These are phyloP conservation scores for Drosophila tristis DNA, from an alignment of 1,140 invertebrate species.

Conservation along the genomic window DNA sequence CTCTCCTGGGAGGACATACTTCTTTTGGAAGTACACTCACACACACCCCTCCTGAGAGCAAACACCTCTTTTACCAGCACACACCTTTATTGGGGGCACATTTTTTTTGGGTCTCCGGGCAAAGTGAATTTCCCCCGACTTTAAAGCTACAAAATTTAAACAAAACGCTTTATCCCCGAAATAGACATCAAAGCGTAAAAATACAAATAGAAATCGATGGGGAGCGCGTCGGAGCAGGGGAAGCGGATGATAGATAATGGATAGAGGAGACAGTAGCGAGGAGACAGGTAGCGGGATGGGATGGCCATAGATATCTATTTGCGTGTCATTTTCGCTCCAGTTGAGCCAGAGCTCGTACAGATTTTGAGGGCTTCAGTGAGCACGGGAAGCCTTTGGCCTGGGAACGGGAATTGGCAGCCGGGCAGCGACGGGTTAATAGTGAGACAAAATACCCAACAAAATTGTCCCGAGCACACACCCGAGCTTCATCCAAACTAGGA, in stretches of 20 bases:
- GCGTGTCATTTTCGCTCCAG: slow-evolving; percentile 66
- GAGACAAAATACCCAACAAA: slow-evolving; percentile 61
- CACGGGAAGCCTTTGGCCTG: slow-evolving; percentile 11
- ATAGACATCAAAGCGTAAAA: slow-evolving; percentile 77
- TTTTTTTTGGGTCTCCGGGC: slow-evolving; percentile 2
- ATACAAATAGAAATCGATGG: slow-evolving; percentile 53
- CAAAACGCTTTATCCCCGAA: slow-evolving; percentile 46
- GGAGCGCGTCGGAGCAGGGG: slow-evolving; percentile 11
- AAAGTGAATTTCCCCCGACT: neutral
- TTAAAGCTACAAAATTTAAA: slow-evolving; percentile 55
- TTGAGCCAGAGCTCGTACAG: slow-evolving; percentile 41
- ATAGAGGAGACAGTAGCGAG: neutral
- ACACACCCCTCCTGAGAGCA: slow-evolving; percentile 28
- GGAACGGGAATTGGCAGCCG: neutral
- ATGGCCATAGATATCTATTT: slow-evolving; percentile 53
- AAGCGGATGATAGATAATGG: slow-evolving; percentile 5
- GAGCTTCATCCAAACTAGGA: slow-evolving; percentile 28
- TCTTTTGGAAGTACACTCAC: neutral
- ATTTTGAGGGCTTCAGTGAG: slow-evolving; percentile 61
- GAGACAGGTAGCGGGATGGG: slow-evolving; percentile 3
- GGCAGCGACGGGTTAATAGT: slow-evolving; percentile 45
- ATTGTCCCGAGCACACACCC: slow-evolving; percentile 19
- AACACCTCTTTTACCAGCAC: slow-evolving; percentile 34
- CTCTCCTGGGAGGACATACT: no score
- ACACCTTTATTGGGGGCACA: slow-evolving; percentile 50